These are phyloP conservation scores for Carposina sasakii DNA, from an alignment of 1,140 invertebrate genomes.

Conservation along the genomic window DNA sequence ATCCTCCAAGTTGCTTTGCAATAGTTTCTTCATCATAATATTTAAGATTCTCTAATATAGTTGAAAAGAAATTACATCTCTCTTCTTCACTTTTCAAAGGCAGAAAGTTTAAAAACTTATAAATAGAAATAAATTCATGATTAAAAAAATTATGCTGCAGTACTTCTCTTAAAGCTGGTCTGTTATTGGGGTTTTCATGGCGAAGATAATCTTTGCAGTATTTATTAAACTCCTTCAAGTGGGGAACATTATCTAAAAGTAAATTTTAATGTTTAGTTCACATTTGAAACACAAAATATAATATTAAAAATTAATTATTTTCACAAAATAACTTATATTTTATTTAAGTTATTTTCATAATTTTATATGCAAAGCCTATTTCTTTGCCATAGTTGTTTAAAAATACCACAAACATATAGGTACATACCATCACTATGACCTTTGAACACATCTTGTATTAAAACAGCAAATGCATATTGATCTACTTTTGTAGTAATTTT, in stretches of 20 bases:
- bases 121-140: constrained; percentile 87
- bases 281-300: too few species aligned
- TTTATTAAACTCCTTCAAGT: constrained; percentile 78
- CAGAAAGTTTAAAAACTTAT: constrained; percentile 86
- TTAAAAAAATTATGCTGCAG: constrained; percentile 84
- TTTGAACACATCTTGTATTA: constrained; percentile 82
- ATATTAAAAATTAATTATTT: too few species aligned
- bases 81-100: constrained; percentile 84
- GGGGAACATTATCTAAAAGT: constrained; percentile 78
- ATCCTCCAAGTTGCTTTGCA: constrained; percentile 81
- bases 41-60: constrained; percentile 77
- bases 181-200: constrained; percentile 71
- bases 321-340: too few species aligned
- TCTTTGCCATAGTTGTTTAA: too few species aligned
- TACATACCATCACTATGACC: constrained; percentile 73
- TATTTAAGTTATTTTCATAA: too few species aligned
- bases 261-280: too few species aligned
- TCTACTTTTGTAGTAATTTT: constrained; percentile 76
- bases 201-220: constrained; percentile 79
- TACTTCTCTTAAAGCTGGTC: constrained; percentile 76
- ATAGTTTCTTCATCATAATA: constrained; percentile 84
- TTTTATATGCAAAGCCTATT: too few species aligned
- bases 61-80: constrained; percentile 84
- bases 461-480: constrained; percentile 85
- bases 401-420: too few species aligned